These are phyloP conservation scores for Labia minor DNA, from an alignment of 2,888 invertebrate genomes.

Conservation along the genomic window DNA sequence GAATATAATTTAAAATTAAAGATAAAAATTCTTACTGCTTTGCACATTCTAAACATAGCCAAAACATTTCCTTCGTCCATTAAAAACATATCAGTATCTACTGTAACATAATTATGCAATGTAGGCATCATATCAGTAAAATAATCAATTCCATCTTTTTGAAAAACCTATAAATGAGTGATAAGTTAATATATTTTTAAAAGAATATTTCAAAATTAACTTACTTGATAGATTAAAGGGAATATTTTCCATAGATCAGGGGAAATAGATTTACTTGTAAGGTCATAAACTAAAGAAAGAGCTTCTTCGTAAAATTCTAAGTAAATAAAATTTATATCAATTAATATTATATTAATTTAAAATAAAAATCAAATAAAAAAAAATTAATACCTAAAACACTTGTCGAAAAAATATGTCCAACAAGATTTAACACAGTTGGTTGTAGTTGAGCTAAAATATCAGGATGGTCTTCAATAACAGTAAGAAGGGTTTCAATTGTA, in stretches of 20 bases:
- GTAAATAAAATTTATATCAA: constrained; percentile 7
- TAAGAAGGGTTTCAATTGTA: constrained; percentile 88
- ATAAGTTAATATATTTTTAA: no score
- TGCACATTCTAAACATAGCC: constrained; percentile 91
- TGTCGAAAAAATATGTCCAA: constrained; percentile 50
- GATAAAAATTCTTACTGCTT: constrained; percentile 49
- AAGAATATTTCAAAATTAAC: constrained; percentile 26
- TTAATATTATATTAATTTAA: constrained; percentile 16
- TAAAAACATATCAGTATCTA: constrained; percentile 87
- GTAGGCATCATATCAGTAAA: constrained; percentile 99
- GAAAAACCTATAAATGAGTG: constrained; percentile 53
- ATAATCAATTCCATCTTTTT: constrained; percentile 90
- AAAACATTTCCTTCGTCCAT: constrained; percentile 79
- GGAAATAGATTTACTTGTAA: constrained; percentile 80
- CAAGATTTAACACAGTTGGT: constrained; percentile 81
- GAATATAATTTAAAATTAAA: neutral
- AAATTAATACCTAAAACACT: constrained; percentile 61
- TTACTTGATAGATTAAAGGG: constrained; percentile 65
- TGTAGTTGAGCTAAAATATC: constrained; percentile 82
- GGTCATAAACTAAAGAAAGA: constrained; percentile 78
- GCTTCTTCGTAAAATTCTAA: constrained; percentile 95
- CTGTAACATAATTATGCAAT: constrained; percentile 92
- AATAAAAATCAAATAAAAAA: constrained; percentile 15
- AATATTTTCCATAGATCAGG: constrained; percentile 94
- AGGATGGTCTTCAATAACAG: constrained; percentile 78